A percentile compares a stretch with the other conserved stretches of the same genome.
phyloP scores from a whole-genome alignment of 2,113 vertebrate species.

The Sander vitreus region DNA sequence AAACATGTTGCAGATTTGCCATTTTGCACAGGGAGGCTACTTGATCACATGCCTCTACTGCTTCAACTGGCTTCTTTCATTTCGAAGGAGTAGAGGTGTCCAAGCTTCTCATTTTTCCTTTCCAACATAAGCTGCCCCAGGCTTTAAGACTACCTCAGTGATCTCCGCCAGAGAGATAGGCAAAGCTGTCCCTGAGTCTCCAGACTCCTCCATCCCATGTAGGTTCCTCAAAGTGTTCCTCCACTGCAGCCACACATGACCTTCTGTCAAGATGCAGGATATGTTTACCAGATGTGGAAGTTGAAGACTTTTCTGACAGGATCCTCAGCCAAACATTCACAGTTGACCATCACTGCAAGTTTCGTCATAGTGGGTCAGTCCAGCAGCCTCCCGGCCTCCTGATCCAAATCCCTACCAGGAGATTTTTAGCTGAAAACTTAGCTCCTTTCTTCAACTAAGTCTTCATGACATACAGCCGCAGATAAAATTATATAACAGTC shows the following conservation, averaged over 20 bases:
- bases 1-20: not conserved
- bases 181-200: not conserved
- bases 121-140: not conserved
- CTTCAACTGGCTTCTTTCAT: constrained; percentile 3
- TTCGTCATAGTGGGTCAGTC: too few relatives aligned
- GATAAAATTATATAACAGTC: constrained; percentile 11
- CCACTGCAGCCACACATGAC: too few relatives aligned
- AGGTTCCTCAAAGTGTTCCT: not conserved
- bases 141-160: not conserved
- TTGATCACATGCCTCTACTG: not conserved
- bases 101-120: not conserved
- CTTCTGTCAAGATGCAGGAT: too few relatives aligned
- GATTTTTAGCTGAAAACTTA: not conserved
- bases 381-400: too few relatives aligned
- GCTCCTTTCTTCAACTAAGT: not conserved
- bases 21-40: not conserved
- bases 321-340: too few relatives aligned
- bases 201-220: not conserved
- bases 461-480: not conserved
- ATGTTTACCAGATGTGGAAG: too few relatives aligned
- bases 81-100: not conserved
- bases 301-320: too few relatives aligned
- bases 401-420: too few relatives aligned
- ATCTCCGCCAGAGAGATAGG: not conserved
- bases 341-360: too few relatives aligned